Evolutionary conservation across 2,113 vertebrate species (phyloP), one percentile per base, ranked within the genome.

Genomic region (Callionymus lyra): DNA sequence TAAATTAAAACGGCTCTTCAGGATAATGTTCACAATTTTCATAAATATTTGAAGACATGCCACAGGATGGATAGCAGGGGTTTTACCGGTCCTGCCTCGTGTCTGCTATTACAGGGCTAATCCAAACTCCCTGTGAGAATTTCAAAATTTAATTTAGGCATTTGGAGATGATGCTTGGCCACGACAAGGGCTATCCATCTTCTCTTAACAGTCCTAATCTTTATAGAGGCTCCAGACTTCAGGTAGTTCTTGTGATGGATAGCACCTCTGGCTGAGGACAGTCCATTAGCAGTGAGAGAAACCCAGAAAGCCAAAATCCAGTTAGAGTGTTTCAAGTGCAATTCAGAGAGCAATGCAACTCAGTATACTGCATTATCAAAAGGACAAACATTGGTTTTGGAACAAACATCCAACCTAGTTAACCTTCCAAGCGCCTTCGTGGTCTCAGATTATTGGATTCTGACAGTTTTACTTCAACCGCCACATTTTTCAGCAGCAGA

Each of bases 141-240:
- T 89, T 85, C 83, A 69, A 72, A 70, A 88, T 89, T 90, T 86
- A 77, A 56, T 83, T 87, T 85, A 83, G 80, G 83, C 82, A 76
- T 89, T 86, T 81, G 82, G 85, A 83, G 83, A 90, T 86, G 83
- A 82, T 47, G 84, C 84, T 81, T 79, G 79, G 69, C 74, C 65
- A 76, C 83, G 81, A 85, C 83, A 59, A 77, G 81, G 60, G 63
- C 85, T 84, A 93, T 93, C 89, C 85, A 85, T 96, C 92, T 93
- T 90, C 65, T 85, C 88, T 88, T 89, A 91, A 84, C 85, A 63
- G 66, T 83, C 81, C 80, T 89, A 86, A 92, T 90, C 89, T 90
- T 88, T 90, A 90, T 80, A 84, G 86, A 89, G 86, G 87, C 86
- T 84, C 79, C 79, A 68, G 82, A 86, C 75, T 84, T 82, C 78